Base-by-base conservation (phyloP, 35 echinoderm and acorn worm genomes). In the Anneissia japonica region DNA sequence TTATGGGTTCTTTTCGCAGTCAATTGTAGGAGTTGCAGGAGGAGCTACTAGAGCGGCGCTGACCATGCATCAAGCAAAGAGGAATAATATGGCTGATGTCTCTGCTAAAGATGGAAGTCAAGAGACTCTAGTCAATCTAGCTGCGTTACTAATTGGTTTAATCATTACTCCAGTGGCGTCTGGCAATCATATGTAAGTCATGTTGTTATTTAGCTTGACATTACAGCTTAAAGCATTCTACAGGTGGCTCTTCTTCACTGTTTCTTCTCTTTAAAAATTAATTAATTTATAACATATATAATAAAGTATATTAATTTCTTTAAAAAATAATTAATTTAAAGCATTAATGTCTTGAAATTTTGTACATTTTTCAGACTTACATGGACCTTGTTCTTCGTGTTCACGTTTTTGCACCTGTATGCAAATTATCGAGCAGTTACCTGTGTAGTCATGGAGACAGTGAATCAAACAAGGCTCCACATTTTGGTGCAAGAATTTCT, bases 51-150 rank as follows among this genome's bases (percentile, higher is more conserved):
- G 96, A 76, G 96, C 95, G 34, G 96, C 96, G 30, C 83, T 99
- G 38, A 94, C 92, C 3, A 88, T 94, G 92, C 96, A 99, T 31
- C 96, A 99, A 82, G 96, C 96, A 36, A 94, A 92, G 34, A 86
- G 96, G 73, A 93, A 99, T 86, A 99, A 99, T 82, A 99, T 99
- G 96, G 96, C 96, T 7, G 96, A 99, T 83, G 96, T 99, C 7
- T 94, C 92, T 4, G 96, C 96, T 56, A 99, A 99, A 88, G 96
- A 99, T 86, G 96, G 96, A 30, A 94, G 92, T 79, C 96, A 99
- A 90, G 94, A 97, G 75, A 97, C 94, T 0, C 77, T 97, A 33
- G 94, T 97, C 26, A 97, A 97, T 55, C 79, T 97, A 17, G 83
- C 90, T 31, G 94, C 90, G 19, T 87, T 97, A 29, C 32, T 92